Evolutionary conservation across 2,797 vertebrate species (phyloP), one percentile per base, ranked within the genome.

Genomic region (Anguilla obscura): DNA sequence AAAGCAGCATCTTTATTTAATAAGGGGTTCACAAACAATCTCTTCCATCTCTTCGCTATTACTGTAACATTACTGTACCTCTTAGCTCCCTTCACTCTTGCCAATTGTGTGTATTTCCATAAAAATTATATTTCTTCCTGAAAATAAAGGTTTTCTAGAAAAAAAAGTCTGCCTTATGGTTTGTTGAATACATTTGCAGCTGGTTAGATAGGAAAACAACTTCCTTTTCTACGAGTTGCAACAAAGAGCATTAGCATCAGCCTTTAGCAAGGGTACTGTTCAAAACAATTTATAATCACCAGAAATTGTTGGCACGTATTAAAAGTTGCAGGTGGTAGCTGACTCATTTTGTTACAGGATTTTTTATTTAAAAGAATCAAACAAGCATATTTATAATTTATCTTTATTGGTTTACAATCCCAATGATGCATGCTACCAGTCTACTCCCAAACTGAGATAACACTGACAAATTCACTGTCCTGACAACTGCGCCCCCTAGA

Each of bases 351-450:
- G 71, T 69, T n/a, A 69, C n/a, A 14, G 71, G 14, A 33, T 14
- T 16, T 36, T 76, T 36, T 14, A 36, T 40, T 79, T 79, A 18
- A 79, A 16, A 87, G 40, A 83, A 85, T 84, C 48, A 84, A 87
- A 71, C 12, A 45, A 82, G 21, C 45, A 82, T 50, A 48, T n/a
- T 82, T 82, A 50, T 7, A 76, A 76, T 82, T 24, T 82, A 10
- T 50, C 40, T 60, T 74, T 63, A 54, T 76, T 83, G 33, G 50
- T 66, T 14, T 58, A 56, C 3, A 84, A 84, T 54, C 83, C 54
- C 54, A 63, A 40, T 79, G 66, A 88, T 80, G 85, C 74, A 82
- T 48, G n/a, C 50, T 48, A 24, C 74, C 33, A 36, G 58, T 86
- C 40, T 40, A 85, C 56, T 74, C 10, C 58, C 6, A 21, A 7